A percentile compares a stretch with the other conserved stretches of the same genome.
These are phyloP conservation scores for Lottia scabra DNA, from an alignment of 2,888 invertebrate species.

Conservation along the genomic window DNA sequence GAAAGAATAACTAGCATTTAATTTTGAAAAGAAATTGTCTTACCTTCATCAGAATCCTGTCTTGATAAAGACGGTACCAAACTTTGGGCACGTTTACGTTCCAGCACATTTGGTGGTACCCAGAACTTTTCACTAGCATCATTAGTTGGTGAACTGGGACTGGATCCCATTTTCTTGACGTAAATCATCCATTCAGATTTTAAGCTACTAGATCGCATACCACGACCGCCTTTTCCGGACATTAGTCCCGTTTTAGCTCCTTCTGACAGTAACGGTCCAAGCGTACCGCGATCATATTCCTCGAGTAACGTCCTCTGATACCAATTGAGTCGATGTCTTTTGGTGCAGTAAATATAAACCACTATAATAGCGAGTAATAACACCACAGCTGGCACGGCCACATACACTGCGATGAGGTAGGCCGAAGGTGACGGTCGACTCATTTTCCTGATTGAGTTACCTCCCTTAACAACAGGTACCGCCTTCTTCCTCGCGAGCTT, in stretches of 20 bases:
- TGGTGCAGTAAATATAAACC: conserved; percentile 73
- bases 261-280: not conserved
- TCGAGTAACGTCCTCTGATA: conserved; percentile 75
- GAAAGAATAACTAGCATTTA: too few species aligned
- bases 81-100: conserved; percentile 62
- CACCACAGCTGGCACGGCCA: conserved; percentile 31
- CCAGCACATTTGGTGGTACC: conserved; percentile 63
- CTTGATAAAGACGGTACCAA: conserved; percentile 52
- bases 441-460: not conserved
- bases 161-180: conserved; percentile 54
- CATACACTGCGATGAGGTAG: conserved; percentile 34
- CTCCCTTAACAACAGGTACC: not conserved
- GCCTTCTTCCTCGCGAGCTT: not conserved
- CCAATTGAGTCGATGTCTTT: conserved; percentile 74
- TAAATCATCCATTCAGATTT: conserved; percentile 43
- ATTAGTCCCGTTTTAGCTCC: not conserved
- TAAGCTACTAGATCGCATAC: conserved; percentile 35
- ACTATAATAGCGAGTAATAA: conserved; percentile 47
- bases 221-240: conserved; percentile 32
- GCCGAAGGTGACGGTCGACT: conserved; percentile 6
- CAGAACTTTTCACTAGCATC: conserved; percentile 61
- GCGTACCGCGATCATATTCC: conserved; percentile 44
- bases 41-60: conserved; percentile 56
- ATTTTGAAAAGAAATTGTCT: conserved; percentile 9
- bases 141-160: conserved; percentile 48